A percentile compares a stretch with the other conserved stretches of the same genome.
These are phyloP conservation scores for Linnaemya vulpina DNA, from an alignment of 2,888 invertebrate species.

Conservation along the genomic window DNA sequence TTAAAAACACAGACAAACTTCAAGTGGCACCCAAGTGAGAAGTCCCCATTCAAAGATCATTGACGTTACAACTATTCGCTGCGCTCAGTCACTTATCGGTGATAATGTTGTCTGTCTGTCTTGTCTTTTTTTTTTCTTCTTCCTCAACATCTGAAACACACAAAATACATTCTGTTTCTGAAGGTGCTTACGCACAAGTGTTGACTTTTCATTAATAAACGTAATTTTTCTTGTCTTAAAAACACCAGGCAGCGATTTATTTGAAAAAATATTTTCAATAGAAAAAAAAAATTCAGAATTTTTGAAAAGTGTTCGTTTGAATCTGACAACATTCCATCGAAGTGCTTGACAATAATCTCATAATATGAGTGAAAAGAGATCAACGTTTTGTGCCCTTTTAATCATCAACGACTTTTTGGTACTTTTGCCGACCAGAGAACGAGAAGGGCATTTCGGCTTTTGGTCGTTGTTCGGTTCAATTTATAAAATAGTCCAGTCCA, in stretches of 20 bases:
- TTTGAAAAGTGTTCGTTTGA: no score
- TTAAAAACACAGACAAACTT: slow-evolving; percentile 37
- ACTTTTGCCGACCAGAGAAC: no score
- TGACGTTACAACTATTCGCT: slow-evolving; percentile 24
- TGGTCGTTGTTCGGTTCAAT: no score
- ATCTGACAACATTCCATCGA: no score
- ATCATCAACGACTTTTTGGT: no score
- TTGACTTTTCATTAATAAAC: slow-evolving; percentile 50
- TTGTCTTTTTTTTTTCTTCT: slow-evolving; percentile 23
- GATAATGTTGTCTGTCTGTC: slow-evolving; percentile 16
- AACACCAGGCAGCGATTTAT: background rate
- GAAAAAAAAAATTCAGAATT: no score
- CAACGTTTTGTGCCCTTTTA: no score
- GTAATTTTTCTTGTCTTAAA: slow-evolving; percentile 3
- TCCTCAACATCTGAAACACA: slow-evolving; percentile 7
- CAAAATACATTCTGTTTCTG: slow-evolving; percentile 29
- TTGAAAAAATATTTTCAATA: background rate
- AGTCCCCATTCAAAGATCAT: slow-evolving; percentile 35
- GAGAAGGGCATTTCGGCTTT: no score
- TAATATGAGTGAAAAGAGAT: no score
- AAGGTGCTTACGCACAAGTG: slow-evolving; percentile 51
- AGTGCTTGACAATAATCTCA: no score
- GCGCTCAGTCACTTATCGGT: slow-evolving; percentile 8
- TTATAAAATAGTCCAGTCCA: no score
- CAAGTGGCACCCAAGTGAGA: slow-evolving; percentile 54